These are phyloP conservation scores for Mamestra configurata DNA, from an alignment of 1,140 invertebrate genomes.

Conservation along the genomic window DNA sequence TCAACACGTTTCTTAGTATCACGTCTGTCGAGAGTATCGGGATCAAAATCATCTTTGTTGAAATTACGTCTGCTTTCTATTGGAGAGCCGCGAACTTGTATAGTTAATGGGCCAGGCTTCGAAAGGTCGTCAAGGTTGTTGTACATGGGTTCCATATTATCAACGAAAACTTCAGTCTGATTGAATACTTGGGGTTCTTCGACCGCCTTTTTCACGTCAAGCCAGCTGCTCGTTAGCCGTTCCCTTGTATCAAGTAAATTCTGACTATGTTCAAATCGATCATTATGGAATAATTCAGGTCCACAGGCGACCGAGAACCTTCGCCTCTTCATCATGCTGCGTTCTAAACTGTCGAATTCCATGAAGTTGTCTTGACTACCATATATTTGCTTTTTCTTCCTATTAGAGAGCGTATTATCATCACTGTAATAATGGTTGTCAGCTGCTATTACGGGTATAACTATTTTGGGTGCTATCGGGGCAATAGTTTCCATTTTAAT, in stretches of 20 bases:
- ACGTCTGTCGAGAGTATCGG: constrained; percentile 93
- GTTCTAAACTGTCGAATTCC: constrained; percentile 93
- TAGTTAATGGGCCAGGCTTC: constrained; percentile 91
- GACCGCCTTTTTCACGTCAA: constrained; percentile 74
- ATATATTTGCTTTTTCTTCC: constrained; percentile 63
- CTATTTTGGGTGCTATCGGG: constrained; percentile 74
- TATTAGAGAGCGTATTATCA: constrained; percentile 66
- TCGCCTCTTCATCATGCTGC: constrained; percentile 81
- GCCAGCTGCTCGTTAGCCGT: constrained; percentile 77
- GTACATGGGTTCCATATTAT: constrained; percentile 87
- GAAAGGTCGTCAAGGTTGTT: constrained; percentile 75
- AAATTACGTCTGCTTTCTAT: constrained; percentile 71
- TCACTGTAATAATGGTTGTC: constrained; percentile 78
- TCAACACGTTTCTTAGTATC: constrained; percentile 79
- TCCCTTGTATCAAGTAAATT: constrained; percentile 63
- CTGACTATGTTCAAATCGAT: constrained; percentile 55
- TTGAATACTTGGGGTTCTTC: constrained; percentile 52
- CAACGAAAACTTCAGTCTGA: constrained; percentile 70
- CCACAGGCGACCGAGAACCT: constrained; percentile 81
- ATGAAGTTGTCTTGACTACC: constrained; percentile 61
- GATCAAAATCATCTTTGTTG: constrained; percentile 92
- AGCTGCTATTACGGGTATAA: constrained; percentile 81
- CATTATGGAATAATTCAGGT: constrained; percentile 68
- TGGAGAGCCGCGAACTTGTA: constrained; percentile 92
- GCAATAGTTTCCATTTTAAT: constrained; percentile 64